Percentiles rank a stretch among this genome's conserved stretches.
phyloP scores from a whole-genome alignment of 2,888 invertebrate genomes.

The Dysmachus trigonus region DNA sequence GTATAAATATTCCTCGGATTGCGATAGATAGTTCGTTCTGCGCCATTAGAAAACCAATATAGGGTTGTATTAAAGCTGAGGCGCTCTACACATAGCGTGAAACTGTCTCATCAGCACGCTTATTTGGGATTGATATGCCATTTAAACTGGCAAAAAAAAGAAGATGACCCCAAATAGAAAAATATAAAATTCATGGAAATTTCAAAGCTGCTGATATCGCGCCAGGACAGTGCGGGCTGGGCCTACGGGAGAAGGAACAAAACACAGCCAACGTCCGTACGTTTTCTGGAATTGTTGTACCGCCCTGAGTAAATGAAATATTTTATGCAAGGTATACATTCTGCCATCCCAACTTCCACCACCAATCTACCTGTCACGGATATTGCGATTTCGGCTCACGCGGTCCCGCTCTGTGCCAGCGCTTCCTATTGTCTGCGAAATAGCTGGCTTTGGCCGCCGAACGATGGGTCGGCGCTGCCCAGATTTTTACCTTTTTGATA shows the following conservation, averaged over 20 bases:
- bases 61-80: neutral
- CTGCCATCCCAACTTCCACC: neutral
- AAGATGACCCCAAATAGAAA: slow-evolving; percentile 17
- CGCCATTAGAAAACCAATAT: neutral
- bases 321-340: slow-evolving; percentile 29
- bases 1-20: too few species aligned
- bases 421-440: slow-evolving; percentile 1
- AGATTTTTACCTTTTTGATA: slow-evolving; percentile 17
- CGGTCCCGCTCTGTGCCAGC: neutral
- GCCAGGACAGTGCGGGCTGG: neutral
- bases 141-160: neutral
- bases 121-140: slow-evolving; percentile 21
- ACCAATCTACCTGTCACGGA: slow-evolving; percentile 15
- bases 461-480: neutral
- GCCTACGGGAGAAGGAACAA: neutral
- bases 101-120: neutral
- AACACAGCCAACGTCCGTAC: neutral
- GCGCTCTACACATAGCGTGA: neutral
- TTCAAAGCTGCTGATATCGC: slow-evolving; percentile 16
- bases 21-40: neutral
- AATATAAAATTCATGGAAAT: slow-evolving; percentile 42
- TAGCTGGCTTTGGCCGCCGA: neutral
- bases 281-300: slow-evolving; percentile 24
- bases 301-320: slow-evolving; percentile 37
- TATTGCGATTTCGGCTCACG: slow-evolving; percentile 24